Evolutionary conservation across 2,888 invertebrate genomes (phyloP), one percentile per base, ranked within the genome.

Genomic region (Ectemnius lituratus): DNA sequence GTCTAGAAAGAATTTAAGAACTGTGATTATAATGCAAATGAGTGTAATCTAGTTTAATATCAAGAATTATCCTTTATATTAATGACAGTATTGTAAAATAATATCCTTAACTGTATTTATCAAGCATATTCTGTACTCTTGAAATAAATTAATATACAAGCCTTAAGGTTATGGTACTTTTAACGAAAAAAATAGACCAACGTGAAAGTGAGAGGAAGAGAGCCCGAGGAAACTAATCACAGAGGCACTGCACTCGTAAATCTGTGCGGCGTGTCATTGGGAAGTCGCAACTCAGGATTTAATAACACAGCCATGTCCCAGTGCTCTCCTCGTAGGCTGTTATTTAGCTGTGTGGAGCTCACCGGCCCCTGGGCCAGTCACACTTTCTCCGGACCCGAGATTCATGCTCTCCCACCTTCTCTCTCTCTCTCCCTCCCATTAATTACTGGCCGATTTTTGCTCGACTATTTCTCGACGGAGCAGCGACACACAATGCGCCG

Each of bases 151-250:
- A 23, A 3, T 3, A 23, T 23, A 23, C 23, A 23, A 23, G 23
- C 2, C 3, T 23, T 23, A 23, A 23, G 23, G 23, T 23, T 23
- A 23, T 23, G 23, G 1, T 3, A 3, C 23, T 23, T 2, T 23
- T 23, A 23, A 3, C 1, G 3, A 3, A 23, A 2, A 20, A 23
- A 23, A 23, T 2, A 23, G 4, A 52, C 6, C 3, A 60, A 47
- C 2, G 4, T 13, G n/a, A 59, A 69, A 45, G 14, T 8, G 47
- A 13, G 13, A 13, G 13, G 52, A 11, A 56, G 57, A 70, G 63
- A 84, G 82, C 84, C 86, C 83, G 86, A 81, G 85, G 83, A 82
- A 86, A 82, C 88, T 89, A 90, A 90, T 89, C 89, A 90, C 87
- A 89, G 88, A 88, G 88, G 86, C 78, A 80, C 83, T 74, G 79